Base-by-base conservation (phyloP, 2,797 vertebrate genomes). In the Channallabes apus region DNA sequence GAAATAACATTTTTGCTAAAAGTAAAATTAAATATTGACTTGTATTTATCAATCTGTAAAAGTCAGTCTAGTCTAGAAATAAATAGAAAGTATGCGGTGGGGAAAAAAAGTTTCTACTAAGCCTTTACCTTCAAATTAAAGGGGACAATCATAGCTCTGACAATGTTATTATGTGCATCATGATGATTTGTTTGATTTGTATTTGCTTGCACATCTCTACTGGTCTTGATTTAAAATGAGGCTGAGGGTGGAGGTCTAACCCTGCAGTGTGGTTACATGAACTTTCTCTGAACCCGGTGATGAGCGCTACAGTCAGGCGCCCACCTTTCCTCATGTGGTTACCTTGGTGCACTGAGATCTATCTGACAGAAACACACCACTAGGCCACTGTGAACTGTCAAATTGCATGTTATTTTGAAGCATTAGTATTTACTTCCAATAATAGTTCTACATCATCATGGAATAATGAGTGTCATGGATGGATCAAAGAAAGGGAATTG, bases 171-270 rank as follows among this genome's bases (percentile, higher is more conserved):
- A 59, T 0, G 7, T 8, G 17, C 14, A 59, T 59, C 4, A 6
- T 22, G 29, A 77, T 59, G 54, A 35, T 77, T 77, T 77, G 27
- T 54, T 51, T 72, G 68, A 11, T 46, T 51, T 14, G 51, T 41
- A 14, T 64, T 65, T 46, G 61, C 4, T 18, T 72, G 62, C 27
- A 62, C 56, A 35, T 51, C 17, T 73, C 82, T 79, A 92, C 93
- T 61, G 75, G 11, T 78, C 29, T 24, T 11, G 1, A 35, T 77
- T 77, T 77, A 24, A 77, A 94, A 90, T 75, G 91, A 94, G 92
- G 91, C 90, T 93, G 92, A 92, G 92, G 93, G 91, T 94, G 92
- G 89, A 91, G 86, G 85, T 90, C 88, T 90, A 91, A 88, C 77
- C 80, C 88, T 91, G 91, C 86, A 89, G 85, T 56, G 86, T 88